Percentiles rank a stretch among this genome's conserved stretches.
phyloP scores from a whole-genome alignment of 2,113 vertebrate genomes.

The Dromas ardeola region DNA sequence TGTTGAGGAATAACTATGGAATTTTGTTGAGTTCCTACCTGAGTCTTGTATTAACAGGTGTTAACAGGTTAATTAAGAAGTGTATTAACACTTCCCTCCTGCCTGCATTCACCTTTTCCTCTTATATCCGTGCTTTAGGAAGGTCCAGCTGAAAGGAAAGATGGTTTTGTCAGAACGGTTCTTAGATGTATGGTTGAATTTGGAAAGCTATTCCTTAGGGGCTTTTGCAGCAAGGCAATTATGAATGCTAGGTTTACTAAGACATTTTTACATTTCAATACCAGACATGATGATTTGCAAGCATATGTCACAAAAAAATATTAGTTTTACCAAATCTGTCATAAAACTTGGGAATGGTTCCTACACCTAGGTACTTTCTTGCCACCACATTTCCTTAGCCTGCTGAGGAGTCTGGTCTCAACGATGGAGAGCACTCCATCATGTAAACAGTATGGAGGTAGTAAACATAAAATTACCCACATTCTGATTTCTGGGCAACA shows the following conservation, averaged over 20 bases:
- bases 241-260: background rate
- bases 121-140: background rate
- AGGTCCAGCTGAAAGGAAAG: background rate
- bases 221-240: background rate
- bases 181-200: background rate
- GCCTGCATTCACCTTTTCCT: background rate
- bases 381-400: background rate
- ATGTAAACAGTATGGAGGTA: background rate
- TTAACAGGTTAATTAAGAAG: background rate
- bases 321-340: background rate
- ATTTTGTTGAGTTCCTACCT: background rate
- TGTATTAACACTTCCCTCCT: background rate
- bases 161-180: background rate
- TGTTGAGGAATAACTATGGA: background rate
- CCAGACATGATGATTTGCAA: background rate
- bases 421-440: background rate
- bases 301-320: background rate
- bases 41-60: background rate
- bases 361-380: background rate
- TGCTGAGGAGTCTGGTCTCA: background rate
- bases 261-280: background rate
- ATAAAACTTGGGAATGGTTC: background rate
- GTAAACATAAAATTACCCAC: background rate
- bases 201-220: background rate
- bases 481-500: background rate